phyloP scores from a whole-genome alignment of 1,140 invertebrate genomes.

The Ceratitis capitata region DNA sequence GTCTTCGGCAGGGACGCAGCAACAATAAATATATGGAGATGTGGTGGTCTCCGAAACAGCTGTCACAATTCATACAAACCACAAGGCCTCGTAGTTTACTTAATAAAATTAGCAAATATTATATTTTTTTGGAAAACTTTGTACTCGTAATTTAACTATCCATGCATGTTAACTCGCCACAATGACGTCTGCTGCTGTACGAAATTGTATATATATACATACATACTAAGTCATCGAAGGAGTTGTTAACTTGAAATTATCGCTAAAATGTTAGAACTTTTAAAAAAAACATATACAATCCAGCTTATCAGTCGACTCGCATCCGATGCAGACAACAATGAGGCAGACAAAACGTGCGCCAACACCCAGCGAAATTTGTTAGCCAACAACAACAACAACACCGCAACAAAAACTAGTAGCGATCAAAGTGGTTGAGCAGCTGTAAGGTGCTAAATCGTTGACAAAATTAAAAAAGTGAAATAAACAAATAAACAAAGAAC shows the following conservation, averaged over 20 bases:
- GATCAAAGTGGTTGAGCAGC: neutral
- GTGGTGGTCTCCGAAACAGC: too few species aligned
- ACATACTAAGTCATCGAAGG: too few species aligned
- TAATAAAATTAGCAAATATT: too few species aligned
- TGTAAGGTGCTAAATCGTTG: constrained; percentile 1
- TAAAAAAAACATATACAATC: neutral
- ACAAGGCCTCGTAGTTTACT: too few species aligned
- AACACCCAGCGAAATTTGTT: neutral
- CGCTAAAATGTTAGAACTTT: neutral
- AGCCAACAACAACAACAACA: neutral
- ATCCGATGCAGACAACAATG: neutral
- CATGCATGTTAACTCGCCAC: too few species aligned
- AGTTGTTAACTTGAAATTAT: neutral
- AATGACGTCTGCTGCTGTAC: too few species aligned
- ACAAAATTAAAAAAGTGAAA: neutral
- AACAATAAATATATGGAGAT: too few species aligned
- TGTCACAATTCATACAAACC: too few species aligned
- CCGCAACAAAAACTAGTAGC: neutral
- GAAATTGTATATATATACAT: too few species aligned
- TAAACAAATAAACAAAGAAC: neutral
- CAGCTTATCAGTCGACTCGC: neutral
- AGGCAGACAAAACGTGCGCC: constrained; percentile 1
- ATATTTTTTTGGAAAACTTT: too few species aligned
- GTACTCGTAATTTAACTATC: too few species aligned
- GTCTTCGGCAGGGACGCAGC: too few species aligned